These are phyloP conservation scores for Corapipo altera DNA, from an alignment of 2,113 vertebrate species.

Conservation along the genomic window DNA sequence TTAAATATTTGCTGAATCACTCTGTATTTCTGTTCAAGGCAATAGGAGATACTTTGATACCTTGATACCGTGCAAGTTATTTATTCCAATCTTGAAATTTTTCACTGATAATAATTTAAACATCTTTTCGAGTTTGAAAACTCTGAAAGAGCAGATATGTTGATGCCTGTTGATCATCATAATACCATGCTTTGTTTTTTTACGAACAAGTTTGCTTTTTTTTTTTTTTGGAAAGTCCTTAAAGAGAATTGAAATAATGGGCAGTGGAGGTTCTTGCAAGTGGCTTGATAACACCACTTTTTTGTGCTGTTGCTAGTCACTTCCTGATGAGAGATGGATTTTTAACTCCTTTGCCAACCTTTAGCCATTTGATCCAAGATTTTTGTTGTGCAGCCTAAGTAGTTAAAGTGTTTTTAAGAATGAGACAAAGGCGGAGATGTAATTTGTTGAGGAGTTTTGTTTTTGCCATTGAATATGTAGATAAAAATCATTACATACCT, in stretches of 20 bases:
- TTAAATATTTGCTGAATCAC: slow-evolving; percentile 41
- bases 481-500: neutral
- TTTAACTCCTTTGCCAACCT: neutral
- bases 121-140: neutral
- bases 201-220: neutral
- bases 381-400: neutral
- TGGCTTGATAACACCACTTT: neutral
- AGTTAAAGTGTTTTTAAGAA: neutral
- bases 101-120: neutral
- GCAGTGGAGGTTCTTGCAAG: neutral
- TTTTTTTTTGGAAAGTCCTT: neutral
- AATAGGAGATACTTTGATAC: neutral
- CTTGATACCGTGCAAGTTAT: neutral
- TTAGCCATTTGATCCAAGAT: neutral
- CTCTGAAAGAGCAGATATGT: neutral
- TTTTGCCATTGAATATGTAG: neutral
- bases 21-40: neutral
- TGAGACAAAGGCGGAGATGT: neutral
- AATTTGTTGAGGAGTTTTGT: neutral
- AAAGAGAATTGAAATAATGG: neutral
- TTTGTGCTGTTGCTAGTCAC: neutral
- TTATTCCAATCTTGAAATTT: neutral
- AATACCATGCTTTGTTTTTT: neutral
- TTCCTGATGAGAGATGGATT: neutral
- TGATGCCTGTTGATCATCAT: neutral